Evolutionary conservation across 2,113 vertebrate genomes (phyloP), one percentile per base, ranked within the genome.

Genomic region (Hydrochoerus hydrochaeris): DNA sequence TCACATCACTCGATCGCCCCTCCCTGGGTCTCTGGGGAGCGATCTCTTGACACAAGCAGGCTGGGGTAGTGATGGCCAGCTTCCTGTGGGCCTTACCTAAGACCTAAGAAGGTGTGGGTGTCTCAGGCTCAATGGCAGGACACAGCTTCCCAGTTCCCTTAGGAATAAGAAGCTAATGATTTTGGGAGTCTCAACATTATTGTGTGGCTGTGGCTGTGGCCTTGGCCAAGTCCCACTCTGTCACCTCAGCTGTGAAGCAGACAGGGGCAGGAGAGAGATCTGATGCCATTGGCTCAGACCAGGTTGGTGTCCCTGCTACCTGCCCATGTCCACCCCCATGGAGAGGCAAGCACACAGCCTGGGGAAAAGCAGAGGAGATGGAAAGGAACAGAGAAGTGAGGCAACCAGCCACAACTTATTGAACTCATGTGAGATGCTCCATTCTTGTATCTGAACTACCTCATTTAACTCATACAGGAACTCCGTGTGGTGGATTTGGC

Each of bases 251-350:
- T 1, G 5, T 44, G 44, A 54, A 57, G 38, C 35, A 38, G 22
- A 38, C 7, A 14, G 20, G 19, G 5, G 57, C 28, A 49, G 54
- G 63, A 28, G 52, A 77, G 44, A 78, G 49, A 35, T 69, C 30
- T 57, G 2, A 2, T 28, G 14, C 89, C 30, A 8, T 3, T 54
- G 67, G 88, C 8, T 44, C 46, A 57, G 78, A 57, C 26, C 78
- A 52, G 58, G 12, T 35, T 24, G 41, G 3, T 2, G 3, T 46
- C 35, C 57, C 19, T 16, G 32, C 5, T 22, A 19, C 30, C 41
- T 85, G 22, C 26, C 44, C 0, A 11, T 20, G n/a, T 30, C 32
- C 32, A n/a, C 35, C 30, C 54, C 1, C 28, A 0, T 1, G 44
- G 67, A 86, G 62, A 82, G 32, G n/a, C 49, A 88, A 69, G 77